phyloP scores from a whole-genome alignment of 2,797 vertebrate species.

The Anguilla megastoma region DNA sequence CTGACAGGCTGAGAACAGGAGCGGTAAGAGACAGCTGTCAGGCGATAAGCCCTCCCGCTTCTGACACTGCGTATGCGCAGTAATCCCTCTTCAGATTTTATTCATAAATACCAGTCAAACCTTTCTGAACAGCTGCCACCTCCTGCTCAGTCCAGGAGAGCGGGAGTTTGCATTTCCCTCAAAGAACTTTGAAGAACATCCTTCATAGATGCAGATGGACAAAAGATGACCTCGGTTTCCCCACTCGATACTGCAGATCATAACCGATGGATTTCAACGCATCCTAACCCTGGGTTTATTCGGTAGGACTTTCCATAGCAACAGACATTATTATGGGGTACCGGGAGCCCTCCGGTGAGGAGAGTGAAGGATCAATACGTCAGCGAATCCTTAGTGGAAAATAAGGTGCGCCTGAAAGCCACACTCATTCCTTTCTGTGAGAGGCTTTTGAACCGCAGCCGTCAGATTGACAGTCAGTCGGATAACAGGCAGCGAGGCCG shows the following conservation, averaged over 20 bases:
- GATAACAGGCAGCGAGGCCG: conserved; percentile 6
- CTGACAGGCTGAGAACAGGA: background rate
- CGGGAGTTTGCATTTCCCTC: background rate
- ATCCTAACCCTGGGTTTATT: background rate
- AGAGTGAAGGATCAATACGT: background rate
- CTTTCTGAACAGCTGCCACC: background rate
- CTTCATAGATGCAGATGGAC: background rate
- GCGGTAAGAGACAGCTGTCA: background rate
- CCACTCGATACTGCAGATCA: background rate
- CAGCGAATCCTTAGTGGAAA: background rate
- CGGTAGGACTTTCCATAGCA: background rate
- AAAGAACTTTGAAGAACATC: background rate
- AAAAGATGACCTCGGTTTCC: background rate
- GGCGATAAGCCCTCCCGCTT: background rate
- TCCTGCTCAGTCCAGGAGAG: background rate
- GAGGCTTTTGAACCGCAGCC: background rate
- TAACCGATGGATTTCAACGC: background rate
- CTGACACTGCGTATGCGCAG: background rate
- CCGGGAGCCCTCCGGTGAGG: background rate
- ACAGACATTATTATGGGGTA: background rate
- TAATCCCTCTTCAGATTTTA: background rate
- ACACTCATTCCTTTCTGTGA: background rate
- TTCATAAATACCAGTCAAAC: background rate
- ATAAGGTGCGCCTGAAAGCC: background rate
- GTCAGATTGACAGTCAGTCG: conserved; percentile 5